Evolutionary conservation across 92 coral and sea anemone species (phyloP).

Genomic region (Parazoanthus atlanticus): DNA sequence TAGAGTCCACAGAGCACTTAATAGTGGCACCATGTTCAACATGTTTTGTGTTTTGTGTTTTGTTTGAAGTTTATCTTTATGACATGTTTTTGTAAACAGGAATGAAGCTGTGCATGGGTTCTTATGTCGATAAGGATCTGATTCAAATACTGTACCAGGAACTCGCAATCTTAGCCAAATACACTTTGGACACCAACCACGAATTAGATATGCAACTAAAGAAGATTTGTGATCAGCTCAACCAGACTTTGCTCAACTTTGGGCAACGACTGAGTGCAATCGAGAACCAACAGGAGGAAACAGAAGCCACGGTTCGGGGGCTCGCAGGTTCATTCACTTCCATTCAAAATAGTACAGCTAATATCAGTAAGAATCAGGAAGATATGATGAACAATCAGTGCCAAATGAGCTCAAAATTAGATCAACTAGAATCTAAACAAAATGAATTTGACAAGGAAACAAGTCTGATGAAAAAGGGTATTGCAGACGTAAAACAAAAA

Average conservation of each 20-base stretch:
- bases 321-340: slow-evolving; percentile 19
- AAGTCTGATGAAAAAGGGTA: not conserved
- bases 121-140: slow-evolving; percentile 24
- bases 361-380: not conserved
- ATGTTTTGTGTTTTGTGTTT: not conserved
- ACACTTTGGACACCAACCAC: slow-evolving; percentile 27
- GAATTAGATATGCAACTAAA: not conserved
- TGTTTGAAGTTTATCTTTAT: not conserved
- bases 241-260: slow-evolving; percentile 9
- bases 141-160: slow-evolving; percentile 26
- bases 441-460: slow-evolving; percentile 7
- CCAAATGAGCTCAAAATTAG: slow-evolving; percentile 7
- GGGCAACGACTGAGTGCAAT: slow-evolving; percentile 29
- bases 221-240: slow-evolving; percentile 9
- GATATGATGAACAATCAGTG: not conserved
- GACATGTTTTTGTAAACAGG: slow-evolving; percentile 19
- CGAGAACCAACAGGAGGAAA: slow-evolving; percentile 43
- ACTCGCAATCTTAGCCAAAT: slow-evolving; percentile 15
- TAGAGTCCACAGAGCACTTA: not conserved
- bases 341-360: not conserved
- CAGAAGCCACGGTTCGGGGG: slow-evolving; percentile 28
- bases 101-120: slow-evolving; percentile 26
- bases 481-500: not conserved
- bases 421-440: slow-evolving; percentile 10
- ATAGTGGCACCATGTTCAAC: not conserved